Evolutionary conservation across 2,888 invertebrate genomes (phyloP).

Genomic region (Kryphioiulus occultus): DNA sequence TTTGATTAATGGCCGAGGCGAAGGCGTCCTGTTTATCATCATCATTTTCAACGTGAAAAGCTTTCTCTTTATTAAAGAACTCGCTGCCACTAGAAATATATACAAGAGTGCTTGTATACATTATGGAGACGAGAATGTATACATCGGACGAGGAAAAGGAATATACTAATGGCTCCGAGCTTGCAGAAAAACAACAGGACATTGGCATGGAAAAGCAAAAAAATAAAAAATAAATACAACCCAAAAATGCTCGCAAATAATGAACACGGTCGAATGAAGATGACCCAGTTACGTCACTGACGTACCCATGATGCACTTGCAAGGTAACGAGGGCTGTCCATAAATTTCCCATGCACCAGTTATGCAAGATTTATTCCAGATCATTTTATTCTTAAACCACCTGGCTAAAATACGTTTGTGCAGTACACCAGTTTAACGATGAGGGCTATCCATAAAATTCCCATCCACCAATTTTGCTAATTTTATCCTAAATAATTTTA

Average conservation of each 20-base stretch:
- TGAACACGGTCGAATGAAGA: neutral
- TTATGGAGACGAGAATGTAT: neutral
- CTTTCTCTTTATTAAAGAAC: neutral
- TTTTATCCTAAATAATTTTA: too few species aligned
- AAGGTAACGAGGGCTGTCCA: neutral
- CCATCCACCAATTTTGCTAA: too few species aligned
- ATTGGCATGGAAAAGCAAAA: neutral
- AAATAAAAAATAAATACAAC: neutral
- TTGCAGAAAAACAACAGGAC: neutral
- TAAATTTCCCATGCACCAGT: too few species aligned
- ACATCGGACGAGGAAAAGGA: neutral
- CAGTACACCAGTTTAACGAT: too few species aligned
- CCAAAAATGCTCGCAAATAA: neutral
- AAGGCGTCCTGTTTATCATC: neutral
- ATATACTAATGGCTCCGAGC: neutral
- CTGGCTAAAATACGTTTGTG: too few species aligned
- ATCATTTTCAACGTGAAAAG: neutral
- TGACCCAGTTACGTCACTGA: neutral
- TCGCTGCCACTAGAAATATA: neutral
- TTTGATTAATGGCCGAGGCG: neutral
- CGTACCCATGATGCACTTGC: too few species aligned
- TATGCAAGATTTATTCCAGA: too few species aligned
- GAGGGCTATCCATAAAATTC: neutral
- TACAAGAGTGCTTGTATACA: neutral
- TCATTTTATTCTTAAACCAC: too few species aligned